phyloP scores from a whole-genome alignment of 2,888 invertebrate species.

The Callosobruchus maculatus region DNA sequence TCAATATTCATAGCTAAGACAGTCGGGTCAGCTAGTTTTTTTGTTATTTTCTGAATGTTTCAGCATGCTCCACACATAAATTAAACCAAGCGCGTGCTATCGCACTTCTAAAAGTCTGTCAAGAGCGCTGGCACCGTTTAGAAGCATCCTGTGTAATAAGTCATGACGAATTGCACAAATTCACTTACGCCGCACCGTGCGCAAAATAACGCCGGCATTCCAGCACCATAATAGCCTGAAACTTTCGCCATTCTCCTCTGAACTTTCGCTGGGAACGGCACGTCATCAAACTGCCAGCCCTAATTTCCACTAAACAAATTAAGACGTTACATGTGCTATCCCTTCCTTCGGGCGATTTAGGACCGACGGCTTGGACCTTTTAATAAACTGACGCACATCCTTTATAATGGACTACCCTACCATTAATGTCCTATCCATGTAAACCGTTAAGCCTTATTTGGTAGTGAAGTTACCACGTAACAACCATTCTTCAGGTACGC shows the following conservation, averaged over 20 bases:
- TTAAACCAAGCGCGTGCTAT: no score
- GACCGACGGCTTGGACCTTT: background rate
- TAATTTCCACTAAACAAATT: background rate
- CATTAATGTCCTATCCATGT: background rate
- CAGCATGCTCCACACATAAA: no score
- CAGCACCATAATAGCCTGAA: background rate
- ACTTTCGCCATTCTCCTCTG: background rate
- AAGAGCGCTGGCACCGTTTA: background rate
- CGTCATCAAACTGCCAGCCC: background rate
- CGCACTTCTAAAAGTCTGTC: background rate
- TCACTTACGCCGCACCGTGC: background rate
- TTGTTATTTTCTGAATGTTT: no score
- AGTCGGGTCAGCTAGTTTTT: no score
- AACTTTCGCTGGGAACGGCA: background rate
- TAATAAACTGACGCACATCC: background rate
- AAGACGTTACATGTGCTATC: background rate
- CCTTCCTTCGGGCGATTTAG: background rate
- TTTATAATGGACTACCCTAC: background rate
- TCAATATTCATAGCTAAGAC: no score
- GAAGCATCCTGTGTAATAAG: background rate
- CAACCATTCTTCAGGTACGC: no score
- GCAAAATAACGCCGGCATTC: background rate
- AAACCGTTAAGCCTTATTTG: background rate
- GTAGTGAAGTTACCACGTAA: background rate
- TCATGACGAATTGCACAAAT: background rate